A percentile compares a stretch with the other conserved stretches of the same genome.
phyloP scores from a whole-genome alignment of 92 coral and sea anemone genomes.

The Phenganax marumi region DNA sequence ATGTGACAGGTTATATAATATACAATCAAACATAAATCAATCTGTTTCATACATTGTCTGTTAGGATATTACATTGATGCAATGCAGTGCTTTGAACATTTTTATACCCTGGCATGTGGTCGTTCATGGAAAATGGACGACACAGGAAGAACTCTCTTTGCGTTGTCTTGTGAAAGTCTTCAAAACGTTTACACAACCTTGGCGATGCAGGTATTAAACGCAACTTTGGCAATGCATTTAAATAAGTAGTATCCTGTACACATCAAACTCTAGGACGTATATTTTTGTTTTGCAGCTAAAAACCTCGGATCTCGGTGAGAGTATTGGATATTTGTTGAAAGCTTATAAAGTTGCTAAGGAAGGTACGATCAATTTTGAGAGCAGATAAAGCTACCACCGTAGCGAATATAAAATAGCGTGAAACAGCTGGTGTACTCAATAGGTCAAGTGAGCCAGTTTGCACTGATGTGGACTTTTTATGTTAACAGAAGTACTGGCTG shows the following conservation, averaged over 20 bases:
- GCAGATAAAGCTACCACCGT: neutral
- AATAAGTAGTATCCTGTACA: no score
- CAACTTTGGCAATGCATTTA: neutral
- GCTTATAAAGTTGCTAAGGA: slow-evolving; percentile 99
- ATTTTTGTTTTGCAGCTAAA: slow-evolving; percentile 51
- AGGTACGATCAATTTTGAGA: slow-evolving; percentile 57
- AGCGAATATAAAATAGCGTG: no score
- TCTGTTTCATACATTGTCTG: neutral
- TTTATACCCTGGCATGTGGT: slow-evolving; percentile 86
- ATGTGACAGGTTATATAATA: neutral
- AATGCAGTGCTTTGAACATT: slow-evolving; percentile 81
- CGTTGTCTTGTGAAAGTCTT: slow-evolving; percentile 90
- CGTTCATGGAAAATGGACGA: slow-evolving; percentile 90
- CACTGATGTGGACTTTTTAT: no score
- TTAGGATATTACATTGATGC: slow-evolving; percentile 73
- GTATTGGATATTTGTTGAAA: slow-evolving; percentile 75
- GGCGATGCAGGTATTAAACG: slow-evolving; percentile 65
- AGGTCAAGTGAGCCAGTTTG: no score
- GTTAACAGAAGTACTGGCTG: no score
- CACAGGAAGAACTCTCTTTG: slow-evolving; percentile 76
- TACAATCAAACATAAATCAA: neutral
- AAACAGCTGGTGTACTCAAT: no score
- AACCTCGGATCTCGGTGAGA: slow-evolving; percentile 65
- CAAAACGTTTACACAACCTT: slow-evolving; percentile 82
- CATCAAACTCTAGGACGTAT: neutral